phyloP scores from a whole-genome alignment of 1,140 invertebrate species.

The Drosophila bocki region DNA sequence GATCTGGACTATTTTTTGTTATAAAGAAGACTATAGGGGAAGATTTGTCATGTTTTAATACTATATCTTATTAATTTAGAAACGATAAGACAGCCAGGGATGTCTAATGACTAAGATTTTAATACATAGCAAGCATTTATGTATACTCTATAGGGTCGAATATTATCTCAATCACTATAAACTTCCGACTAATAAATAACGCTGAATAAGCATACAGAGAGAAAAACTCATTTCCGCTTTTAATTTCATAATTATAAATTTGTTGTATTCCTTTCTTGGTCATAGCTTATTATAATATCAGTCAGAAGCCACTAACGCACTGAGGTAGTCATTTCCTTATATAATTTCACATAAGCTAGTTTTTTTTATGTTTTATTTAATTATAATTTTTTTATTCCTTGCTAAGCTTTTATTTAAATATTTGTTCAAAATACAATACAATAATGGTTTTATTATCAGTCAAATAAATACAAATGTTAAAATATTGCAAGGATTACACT shows the following conservation, averaged over 20 bases:
- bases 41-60: too few species aligned
- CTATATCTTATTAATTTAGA: too few species aligned
- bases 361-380: too few species aligned
- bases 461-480: not conserved
- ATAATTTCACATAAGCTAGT: too few species aligned
- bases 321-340: too few species aligned
- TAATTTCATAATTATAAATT: not conserved
- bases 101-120: not conserved
- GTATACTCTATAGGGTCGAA: not conserved
- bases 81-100: too few species aligned
- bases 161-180: too few species aligned
- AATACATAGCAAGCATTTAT: not conserved
- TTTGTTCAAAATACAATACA: not conserved
- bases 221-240: not conserved
- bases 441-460: not conserved
- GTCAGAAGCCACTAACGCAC: too few species aligned
- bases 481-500: not conserved
- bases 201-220: not conserved
- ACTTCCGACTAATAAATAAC: not conserved
- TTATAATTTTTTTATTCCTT: not conserved
- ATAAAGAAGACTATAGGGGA: too few species aligned
- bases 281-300: too few species aligned
- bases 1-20: too few species aligned
- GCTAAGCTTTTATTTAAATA: not conserved
- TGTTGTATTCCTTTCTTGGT: too few species aligned